Conservation (phyloP, 2,888 invertebrate species). For the Drosophila anomelani region DNA sequence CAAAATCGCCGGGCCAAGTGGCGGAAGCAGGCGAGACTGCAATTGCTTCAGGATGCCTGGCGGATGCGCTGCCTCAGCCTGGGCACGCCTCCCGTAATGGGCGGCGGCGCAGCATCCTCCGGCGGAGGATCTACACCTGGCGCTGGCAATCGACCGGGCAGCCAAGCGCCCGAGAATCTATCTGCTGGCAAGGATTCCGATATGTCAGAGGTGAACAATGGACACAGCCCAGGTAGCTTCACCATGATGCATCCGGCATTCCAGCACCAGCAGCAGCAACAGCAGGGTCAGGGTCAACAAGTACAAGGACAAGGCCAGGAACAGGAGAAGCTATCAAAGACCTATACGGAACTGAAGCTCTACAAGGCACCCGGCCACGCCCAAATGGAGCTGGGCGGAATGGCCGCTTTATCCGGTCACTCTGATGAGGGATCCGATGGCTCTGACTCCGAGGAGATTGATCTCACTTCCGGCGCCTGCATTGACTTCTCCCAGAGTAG, state of each 20-base stretch:
- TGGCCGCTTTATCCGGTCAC: constrained; percentile 73
- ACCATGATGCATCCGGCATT: constrained; percentile 85
- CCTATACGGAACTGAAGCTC: constrained; percentile 84
- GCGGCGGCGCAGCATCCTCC: constrained; percentile 84
- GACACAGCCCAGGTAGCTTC: constrained; percentile 66
- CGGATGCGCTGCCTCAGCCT: constrained; percentile 94
- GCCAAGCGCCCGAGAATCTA: constrained; percentile 81
- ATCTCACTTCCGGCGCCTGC: constrained; percentile 84
- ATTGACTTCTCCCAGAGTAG: constrained; percentile 84
- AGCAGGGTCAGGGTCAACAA: constrained; percentile 26
- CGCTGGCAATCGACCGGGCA: constrained; percentile 36
- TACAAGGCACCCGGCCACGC: constrained; percentile 78
- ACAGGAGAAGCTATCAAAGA: constrained; percentile 76
- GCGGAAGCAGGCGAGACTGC: constrained; percentile 94
- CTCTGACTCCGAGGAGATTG: constrained; percentile 85
- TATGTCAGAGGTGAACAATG: constrained; percentile 50
- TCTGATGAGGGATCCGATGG: constrained; percentile 83
- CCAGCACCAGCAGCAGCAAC: constrained; percentile 73
- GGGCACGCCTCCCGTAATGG: constrained; percentile 87
- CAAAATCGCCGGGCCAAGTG: constrained; percentile 96
- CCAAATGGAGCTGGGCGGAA: constrained; percentile 64
- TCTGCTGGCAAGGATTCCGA: constrained; percentile 67
- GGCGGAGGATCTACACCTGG: constrained; percentile 23
- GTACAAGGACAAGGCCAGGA: constrained; percentile 22
- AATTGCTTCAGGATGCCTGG: constrained; percentile 95